These are phyloP conservation scores for Metridium senile DNA, from an alignment of 92 coral and sea anemone species.

Conservation along the genomic window DNA sequence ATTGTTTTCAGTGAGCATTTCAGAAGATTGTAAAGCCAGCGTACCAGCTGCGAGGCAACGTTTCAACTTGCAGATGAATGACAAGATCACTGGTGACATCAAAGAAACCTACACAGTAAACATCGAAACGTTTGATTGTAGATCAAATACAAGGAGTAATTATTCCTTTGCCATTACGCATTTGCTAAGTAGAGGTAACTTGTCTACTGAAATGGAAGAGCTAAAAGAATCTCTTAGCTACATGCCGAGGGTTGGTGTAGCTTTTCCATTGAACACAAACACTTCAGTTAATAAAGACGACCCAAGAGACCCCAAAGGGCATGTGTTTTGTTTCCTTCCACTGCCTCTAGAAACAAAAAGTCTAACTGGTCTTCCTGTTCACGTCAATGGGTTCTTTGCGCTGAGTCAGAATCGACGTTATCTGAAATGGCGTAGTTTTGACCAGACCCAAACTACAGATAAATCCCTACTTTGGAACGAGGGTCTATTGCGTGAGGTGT, in stretches of 20 bases:
- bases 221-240: slow-evolving; percentile 63
- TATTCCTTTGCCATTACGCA: slow-evolving; percentile 60
- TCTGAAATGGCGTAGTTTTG: slow-evolving; percentile 73
- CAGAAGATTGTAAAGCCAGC: slow-evolving; percentile 44
- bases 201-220: slow-evolving; percentile 41
- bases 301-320: slow-evolving; percentile 40
- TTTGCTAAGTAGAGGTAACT: slow-evolving; percentile 45
- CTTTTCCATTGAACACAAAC: slow-evolving; percentile 54
- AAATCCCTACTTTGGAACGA: slow-evolving; percentile 74
- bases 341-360: slow-evolving; percentile 66
- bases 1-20: slow-evolving; percentile 67
- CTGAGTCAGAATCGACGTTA: slow-evolving; percentile 82
- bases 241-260: slow-evolving; percentile 83
- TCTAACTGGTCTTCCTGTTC: slow-evolving; percentile 82
- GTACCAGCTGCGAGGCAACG: slow-evolving; percentile 57
- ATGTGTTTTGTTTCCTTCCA: slow-evolving; percentile 77
- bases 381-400: slow-evolving; percentile 82
- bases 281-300: background rate
- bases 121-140: slow-evolving; percentile 37
- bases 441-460: slow-evolving; percentile 60
- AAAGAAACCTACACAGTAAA: slow-evolving; percentile 44
- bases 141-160: background rate
- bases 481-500: slow-evolving; percentile 59
- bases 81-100: slow-evolving; percentile 17
- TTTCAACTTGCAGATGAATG: slow-evolving; percentile 39